A percentile compares a stretch with the other conserved stretches of the same genome.
These are phyloP conservation scores for Melolontha melolontha DNA, from an alignment of 2,888 invertebrate species.

Conservation along the genomic window DNA sequence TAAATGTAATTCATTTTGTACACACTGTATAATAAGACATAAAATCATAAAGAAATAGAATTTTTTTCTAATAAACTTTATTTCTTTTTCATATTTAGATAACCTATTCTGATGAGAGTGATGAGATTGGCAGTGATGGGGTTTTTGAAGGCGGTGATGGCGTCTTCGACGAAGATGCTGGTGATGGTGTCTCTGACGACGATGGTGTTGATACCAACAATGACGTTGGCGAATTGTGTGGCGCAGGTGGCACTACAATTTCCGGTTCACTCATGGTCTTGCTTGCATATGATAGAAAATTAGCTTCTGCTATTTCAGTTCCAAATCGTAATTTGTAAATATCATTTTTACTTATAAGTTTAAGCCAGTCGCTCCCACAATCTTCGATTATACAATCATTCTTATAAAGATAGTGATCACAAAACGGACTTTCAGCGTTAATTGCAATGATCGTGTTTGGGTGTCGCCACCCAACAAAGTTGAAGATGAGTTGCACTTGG, in stretches of 20 bases:
- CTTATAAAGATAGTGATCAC: conserved; percentile 31
- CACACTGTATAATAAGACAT: conserved; percentile 33
- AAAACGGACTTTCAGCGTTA: conserved; percentile 20
- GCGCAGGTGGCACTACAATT: no score
- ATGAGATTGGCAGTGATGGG: conserved; percentile 23
- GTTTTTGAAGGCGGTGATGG: not conserved
- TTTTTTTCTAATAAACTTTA: conserved; percentile 38
- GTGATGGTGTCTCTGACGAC: conserved; percentile 25
- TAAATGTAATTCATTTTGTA: conserved; percentile 37
- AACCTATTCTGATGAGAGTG: conserved; percentile 25
- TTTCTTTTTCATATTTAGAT: conserved; percentile 33
- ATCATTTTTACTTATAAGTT: conserved; percentile 7
- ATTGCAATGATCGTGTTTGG: conserved; percentile 31
- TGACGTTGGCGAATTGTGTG: no score
- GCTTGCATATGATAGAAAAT: conserved; percentile 2
- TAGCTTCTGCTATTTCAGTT: no score
- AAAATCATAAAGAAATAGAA: conserved; percentile 36
- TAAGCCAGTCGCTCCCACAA: conserved; percentile 17
- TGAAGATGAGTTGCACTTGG: conserved; percentile 23
- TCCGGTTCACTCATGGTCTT: conserved; percentile 12
- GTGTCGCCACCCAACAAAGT: conserved; percentile 35
- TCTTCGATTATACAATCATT: conserved; percentile 36
- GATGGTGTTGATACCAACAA: conserved; percentile 5
- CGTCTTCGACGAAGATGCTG: conserved; percentile 5
- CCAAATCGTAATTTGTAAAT: no score